Evolutionary conservation across 2,888 invertebrate genomes (phyloP), one percentile per base, ranked within the genome.

Genomic region (Trichogramma dendrolimi): DNA sequence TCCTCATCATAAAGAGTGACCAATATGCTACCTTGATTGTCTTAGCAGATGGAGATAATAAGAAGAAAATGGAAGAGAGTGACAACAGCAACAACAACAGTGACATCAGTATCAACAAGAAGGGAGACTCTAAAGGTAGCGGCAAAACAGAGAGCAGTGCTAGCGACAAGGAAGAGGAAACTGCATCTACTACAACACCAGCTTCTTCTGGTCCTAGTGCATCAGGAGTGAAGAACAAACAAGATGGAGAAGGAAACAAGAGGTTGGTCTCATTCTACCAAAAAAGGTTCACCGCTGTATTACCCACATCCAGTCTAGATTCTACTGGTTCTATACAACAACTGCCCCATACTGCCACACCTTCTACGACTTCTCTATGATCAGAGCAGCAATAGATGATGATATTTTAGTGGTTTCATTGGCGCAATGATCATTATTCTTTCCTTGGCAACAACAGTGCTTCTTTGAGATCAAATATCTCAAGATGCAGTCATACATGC

Each of bases 181-280:
- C 71, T 61, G 69, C 68, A 48, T n/a, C 57, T 3, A 70, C 68
- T 48, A 14, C 56, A 6, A 10, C 56, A 48, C n/a, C 40, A 42
- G 42, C 63, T 10, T 68, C 72, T 51, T 61, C 67, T 11, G 69
- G 71, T 80, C 82, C 65, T 68, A 83, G 82, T 69, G 65, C 72
- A 66, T 75, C 71, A 64, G 75, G 75, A 75, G 82, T 82, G 69
- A 84, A 83, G 79, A 86, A 83, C 77, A 83, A 83, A 73, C 83
- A 83, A 71, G 83, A 84, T 73, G 71, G 73, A 69, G 79, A 77
- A 65, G 78, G 84, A 84, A 74, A 85, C 71, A 80, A 81, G 79
- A 81, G 83, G 83, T 83, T 80, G 81, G 80, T 84, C 78, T 76
- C 72, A 71, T 72, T 76, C 76, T 76, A 71, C 76, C 75, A 77